Evolutionary conservation across 2,113 vertebrate species (phyloP).

Genomic region (Hoplias malabaricus): DNA sequence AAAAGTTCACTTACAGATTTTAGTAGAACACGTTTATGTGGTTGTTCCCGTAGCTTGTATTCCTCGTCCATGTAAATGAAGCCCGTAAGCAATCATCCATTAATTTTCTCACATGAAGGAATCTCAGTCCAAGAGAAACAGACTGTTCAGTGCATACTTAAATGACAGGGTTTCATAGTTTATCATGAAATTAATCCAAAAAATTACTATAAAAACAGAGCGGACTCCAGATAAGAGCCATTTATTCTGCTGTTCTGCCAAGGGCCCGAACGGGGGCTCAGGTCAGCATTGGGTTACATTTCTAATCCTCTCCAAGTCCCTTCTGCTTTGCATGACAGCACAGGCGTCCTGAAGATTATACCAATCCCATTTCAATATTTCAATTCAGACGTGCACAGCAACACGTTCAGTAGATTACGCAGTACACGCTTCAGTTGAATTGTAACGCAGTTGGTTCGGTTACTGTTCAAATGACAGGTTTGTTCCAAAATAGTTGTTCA

Average conservation of each 20-base stretch:
- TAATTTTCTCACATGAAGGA: not conserved
- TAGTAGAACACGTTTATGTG: not conserved
- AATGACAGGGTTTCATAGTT: not conserved
- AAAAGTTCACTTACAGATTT: slow-evolving; percentile 31
- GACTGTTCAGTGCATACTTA: not conserved
- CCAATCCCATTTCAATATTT: slow-evolving; percentile 49
- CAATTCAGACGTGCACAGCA: not conserved
- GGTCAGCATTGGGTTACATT: slow-evolving; percentile 41
- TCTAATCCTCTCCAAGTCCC: slow-evolving; percentile 61
- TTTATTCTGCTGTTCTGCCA: not conserved
- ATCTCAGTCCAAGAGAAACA: not conserved
- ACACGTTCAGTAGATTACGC: not conserved
- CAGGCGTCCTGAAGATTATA: slow-evolving; percentile 61
- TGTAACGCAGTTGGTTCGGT: too few species aligned
- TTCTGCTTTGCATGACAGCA: slow-evolving; percentile 40
- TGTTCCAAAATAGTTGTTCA: too few species aligned
- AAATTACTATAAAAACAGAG: not conserved
- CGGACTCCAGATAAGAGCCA: slow-evolving; percentile 8
- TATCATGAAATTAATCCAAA: slow-evolving; percentile 4
- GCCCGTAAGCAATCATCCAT: not conserved
- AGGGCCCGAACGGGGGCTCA: slow-evolving; percentile 41
- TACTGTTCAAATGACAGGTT: too few species aligned
- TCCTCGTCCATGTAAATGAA: slow-evolving; percentile 2
- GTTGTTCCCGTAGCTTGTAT: not conserved
- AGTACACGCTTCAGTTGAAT: too few species aligned